Conservation (phyloP, 2,797 vertebrate species). For the Brotogeris chrysoptera region DNA sequence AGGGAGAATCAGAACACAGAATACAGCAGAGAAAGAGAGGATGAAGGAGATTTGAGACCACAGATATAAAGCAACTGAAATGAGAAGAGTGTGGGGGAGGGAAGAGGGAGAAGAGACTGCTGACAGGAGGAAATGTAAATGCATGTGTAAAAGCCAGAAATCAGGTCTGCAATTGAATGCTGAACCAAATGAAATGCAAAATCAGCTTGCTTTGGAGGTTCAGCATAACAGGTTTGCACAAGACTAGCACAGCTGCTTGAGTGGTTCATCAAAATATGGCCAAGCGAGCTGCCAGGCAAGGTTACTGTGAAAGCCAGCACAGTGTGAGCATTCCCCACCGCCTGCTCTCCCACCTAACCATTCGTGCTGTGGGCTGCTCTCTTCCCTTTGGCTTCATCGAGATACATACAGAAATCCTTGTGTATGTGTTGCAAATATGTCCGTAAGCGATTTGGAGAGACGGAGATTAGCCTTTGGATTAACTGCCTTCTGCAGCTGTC, state of each 20-base stretch:
- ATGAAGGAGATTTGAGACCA: not conserved
- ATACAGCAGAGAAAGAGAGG: not conserved
- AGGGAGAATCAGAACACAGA: not conserved
- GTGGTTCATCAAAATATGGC: not conserved
- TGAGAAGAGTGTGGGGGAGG: not conserved
- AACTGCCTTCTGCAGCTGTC: conserved; percentile 56
- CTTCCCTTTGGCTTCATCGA: not conserved
- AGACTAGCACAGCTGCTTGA: not conserved
- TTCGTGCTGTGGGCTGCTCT: not conserved
- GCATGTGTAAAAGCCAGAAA: not conserved
- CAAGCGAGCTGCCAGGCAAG: not conserved
- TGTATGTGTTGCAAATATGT: conserved; percentile 1
- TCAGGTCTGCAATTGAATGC: not conserved
- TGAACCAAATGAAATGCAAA: not conserved
- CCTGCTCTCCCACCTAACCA: not conserved
- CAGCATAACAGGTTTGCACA: not conserved
- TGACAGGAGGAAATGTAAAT: not conserved
- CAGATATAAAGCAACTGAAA: not conserved
- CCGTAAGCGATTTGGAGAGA: conserved; percentile 36
- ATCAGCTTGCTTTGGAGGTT: not conserved
- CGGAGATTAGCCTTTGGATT: conserved; percentile 52
- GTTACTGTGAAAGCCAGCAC: not conserved
- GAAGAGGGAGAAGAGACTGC: not conserved
- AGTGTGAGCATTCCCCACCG: not conserved
- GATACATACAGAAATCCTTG: not conserved